phyloP scores from a whole-genome alignment of 2,888 invertebrate genomes.

The Bimastos eiseni region DNA sequence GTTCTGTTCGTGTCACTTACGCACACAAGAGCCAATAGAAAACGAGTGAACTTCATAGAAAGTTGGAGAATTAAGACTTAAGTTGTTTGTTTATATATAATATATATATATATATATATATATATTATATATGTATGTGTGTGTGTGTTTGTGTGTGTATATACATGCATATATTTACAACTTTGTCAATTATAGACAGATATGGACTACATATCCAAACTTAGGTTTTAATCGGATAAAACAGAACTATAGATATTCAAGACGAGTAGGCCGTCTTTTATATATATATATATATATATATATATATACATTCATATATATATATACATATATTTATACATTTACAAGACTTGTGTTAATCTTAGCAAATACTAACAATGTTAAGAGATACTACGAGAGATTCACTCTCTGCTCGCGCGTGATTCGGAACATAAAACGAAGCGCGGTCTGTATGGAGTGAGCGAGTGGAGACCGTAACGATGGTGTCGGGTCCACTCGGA shows the following conservation, averaged over 20 bases:
- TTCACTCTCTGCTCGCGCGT: background rate
- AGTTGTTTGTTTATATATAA: too few relatives aligned
- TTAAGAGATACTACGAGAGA: background rate
- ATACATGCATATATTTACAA: too few relatives aligned
- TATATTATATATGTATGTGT: background rate
- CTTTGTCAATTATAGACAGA: background rate
- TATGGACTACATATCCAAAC: background rate
- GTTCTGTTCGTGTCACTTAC: background rate
- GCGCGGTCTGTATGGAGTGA: background rate
- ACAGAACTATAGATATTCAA: background rate
- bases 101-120: background rate
- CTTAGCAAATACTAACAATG: background rate
- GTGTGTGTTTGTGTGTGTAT: background rate
- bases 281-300: background rate
- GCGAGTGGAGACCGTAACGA: background rate
- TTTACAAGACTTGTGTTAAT: background rate
- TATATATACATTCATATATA: background rate
- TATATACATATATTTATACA: background rate
- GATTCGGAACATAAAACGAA: background rate
- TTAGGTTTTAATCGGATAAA: background rate
- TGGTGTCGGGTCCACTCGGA: background rate
- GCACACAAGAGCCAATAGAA: background rate
- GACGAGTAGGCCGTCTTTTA: background rate
- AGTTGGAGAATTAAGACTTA: too few relatives aligned
- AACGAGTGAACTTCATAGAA: background rate